phyloP scores from a whole-genome alignment of 2,888 invertebrate species.

The Dilophus febrilis region DNA sequence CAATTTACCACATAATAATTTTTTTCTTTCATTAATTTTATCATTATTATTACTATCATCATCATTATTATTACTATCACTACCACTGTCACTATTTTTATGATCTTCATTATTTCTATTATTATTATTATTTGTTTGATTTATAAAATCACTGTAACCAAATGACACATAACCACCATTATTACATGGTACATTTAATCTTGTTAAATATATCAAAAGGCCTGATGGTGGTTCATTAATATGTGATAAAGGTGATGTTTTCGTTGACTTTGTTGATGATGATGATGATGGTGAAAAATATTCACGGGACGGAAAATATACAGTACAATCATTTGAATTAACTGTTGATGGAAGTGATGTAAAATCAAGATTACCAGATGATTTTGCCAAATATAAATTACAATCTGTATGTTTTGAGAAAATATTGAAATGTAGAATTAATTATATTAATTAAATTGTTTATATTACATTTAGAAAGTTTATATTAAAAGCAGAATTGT shows the following conservation, averaged over 20 bases:
- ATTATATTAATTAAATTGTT: no score
- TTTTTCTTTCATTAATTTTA: constrained; percentile 15
- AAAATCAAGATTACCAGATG: constrained; percentile 19
- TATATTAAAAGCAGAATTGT: no score
- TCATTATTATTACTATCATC: no score
- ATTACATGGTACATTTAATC: constrained; percentile 52
- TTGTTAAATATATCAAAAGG: constrained; percentile 44
- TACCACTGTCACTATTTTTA: no score
- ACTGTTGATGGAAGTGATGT: constrained; percentile 16
- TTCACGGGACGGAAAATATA: constrained; percentile 19
- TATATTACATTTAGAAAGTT: no score
- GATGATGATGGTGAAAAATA: constrained; percentile 10
- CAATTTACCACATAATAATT: constrained; percentile 48
- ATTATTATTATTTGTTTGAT: no score
- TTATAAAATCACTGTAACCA: constrained; percentile 14
- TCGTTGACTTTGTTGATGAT: no score
- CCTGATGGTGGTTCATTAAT: constrained; percentile 31
- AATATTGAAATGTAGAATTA: no score
- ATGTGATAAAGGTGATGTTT: no score
- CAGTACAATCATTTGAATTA: constrained; percentile 16
- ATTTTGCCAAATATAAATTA: constrained; percentile 18
- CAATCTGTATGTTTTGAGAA: constrained; percentile 19
- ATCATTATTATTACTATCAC: no score
- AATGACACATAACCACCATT: constrained; percentile 42
- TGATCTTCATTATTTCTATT: no score